Base-by-base conservation (phyloP, 2,113 vertebrate species). In the Macquaria ambigua region DNA sequence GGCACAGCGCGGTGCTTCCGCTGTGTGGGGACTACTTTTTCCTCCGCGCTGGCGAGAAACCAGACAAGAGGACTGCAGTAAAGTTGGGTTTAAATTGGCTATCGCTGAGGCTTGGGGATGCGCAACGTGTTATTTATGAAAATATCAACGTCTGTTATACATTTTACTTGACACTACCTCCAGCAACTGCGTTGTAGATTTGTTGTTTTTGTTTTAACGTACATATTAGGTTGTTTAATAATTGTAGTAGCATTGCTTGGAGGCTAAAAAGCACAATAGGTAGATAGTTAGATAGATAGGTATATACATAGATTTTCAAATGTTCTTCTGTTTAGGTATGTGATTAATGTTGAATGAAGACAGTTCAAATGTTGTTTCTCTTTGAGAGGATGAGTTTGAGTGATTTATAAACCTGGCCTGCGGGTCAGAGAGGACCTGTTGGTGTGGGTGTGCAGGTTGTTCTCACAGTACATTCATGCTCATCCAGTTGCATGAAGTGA, bases 21-120 rank as follows among this genome's bases (percentile, higher is more conserved):
- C 48, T 46, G 20, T 16, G 48, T 18, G 55, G 92, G 94, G 72
- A 94, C 93, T 95, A 95, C 90, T 95, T 95, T 88, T 92, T 89
- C 92, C 73, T 93, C 88, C 82, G 84, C 87, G 70, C 34, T 78
- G 70, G 52, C 46, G 62, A 82, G 86, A 79, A 77, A 78, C 75
- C 63, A 75, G 63, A 82, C 71, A 31, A 68, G 68, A 72, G 74
- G 77, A 67, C 41, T 46, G 39, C 56, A 56, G 66, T 77, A 15
- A 74, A 70, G 74, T 59, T 55, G 3, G 46, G 9, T 46, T 77
- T 25, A 56, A 50, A 61, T 59, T 74, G 25, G 25, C 20, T 39
- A 5, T 34, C 16, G 5, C 64, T 74, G 63, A 21, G 46, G 7
- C 21, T 5, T 18, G 12, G 4, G 6, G 10, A 52, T 59, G 11